Conservation (phyloP, 2,797 vertebrate genomes). For the Staurois parvus region DNA sequence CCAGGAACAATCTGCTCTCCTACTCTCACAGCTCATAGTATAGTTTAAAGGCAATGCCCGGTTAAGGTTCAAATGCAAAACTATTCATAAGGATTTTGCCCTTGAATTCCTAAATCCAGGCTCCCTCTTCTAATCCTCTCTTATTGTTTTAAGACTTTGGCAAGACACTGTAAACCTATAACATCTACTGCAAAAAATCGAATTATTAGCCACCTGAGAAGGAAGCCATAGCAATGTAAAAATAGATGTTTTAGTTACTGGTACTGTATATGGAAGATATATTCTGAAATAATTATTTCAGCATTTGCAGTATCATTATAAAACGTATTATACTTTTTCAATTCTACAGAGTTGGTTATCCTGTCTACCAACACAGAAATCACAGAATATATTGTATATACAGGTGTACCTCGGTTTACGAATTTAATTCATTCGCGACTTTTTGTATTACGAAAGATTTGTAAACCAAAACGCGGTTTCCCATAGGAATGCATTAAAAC, state of each 20-base stretch:
- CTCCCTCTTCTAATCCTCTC: slow-evolving; percentile 12
- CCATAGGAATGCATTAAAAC: too few species aligned
- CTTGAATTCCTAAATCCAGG: slow-evolving; percentile 46
- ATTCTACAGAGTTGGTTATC: too few species aligned
- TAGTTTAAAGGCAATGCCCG: slow-evolving; percentile 34
- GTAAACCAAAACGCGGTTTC: too few species aligned
- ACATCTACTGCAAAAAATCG: neutral
- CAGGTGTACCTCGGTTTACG: too few species aligned
- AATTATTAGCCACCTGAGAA: neutral
- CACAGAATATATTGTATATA: too few species aligned
- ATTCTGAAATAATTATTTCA: too few species aligned
- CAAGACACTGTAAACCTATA: neutral
- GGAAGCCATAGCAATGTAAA: slow-evolving; percentile 10
- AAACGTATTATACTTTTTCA: too few species aligned
- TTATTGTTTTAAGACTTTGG: slow-evolving; percentile 18
- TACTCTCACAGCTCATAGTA: neutral
- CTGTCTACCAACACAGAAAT: too few species aligned
- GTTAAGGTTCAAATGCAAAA: slow-evolving; percentile 53
- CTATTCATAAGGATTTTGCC: slow-evolving; percentile 46
- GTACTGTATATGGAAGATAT: neutral
- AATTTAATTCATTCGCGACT: too few species aligned
- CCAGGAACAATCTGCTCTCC: slow-evolving; percentile 64
- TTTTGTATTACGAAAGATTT: too few species aligned
- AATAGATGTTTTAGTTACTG: slow-evolving; percentile 19
- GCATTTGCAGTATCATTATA: too few species aligned